A percentile compares a stretch with the other conserved stretches of the same genome.
Evolutionary conservation across 2,113 vertebrate species (phyloP).

Genomic region (Kobus ellipsiprymnus): DNA sequence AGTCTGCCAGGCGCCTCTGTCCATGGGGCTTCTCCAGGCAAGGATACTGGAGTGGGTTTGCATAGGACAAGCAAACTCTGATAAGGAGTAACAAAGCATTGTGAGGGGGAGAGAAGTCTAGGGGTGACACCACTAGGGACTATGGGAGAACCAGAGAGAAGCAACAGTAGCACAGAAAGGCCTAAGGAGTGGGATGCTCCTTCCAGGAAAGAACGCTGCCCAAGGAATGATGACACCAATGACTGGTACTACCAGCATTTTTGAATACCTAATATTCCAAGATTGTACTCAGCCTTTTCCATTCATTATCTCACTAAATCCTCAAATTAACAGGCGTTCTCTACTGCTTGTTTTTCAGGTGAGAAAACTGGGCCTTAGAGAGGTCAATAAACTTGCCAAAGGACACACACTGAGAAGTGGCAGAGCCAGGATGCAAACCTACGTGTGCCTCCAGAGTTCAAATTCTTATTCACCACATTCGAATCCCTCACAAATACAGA

Average conservation of each 20-base stretch:
- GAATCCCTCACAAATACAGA: neutral
- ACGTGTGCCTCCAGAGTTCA: neutral
- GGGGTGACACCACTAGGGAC: no score
- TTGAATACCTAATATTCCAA: neutral
- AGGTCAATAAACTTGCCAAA: neutral
- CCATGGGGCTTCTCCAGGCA: neutral
- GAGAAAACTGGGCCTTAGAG: neutral
- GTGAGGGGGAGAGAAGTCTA: neutral
- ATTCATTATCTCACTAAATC: neutral
- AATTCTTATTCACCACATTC: neutral
- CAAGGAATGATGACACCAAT: neutral
- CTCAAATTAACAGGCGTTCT: neutral
- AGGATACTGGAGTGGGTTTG: neutral
- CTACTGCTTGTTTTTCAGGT: neutral
- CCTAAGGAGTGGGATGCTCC: neutral
- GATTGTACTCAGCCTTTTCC: neutral
- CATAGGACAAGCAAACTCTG: neutral
- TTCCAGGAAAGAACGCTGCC: neutral
- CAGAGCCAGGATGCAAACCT: neutral
- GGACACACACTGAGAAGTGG: neutral
- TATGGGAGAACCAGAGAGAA: neutral
- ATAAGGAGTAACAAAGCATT: neutral
- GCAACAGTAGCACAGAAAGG: neutral
- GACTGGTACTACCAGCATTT: neutral
- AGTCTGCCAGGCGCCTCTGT: neutral